Evolutionary conservation across 2,113 vertebrate genomes (phyloP), one percentile per base, ranked within the genome.

Genomic region (Callithrix jacchus): DNA sequence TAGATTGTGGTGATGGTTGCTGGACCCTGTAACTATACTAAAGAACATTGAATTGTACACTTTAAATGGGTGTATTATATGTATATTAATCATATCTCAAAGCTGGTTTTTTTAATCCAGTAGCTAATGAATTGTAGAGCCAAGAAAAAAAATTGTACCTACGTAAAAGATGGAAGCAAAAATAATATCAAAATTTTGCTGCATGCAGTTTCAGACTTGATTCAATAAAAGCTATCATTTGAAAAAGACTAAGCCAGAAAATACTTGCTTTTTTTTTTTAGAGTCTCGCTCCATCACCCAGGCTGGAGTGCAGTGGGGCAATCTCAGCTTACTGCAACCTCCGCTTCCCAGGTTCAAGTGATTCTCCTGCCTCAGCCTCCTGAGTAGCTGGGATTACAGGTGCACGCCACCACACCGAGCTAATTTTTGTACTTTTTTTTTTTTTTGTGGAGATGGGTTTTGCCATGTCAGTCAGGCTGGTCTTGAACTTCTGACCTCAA

Each of bases 171-270:
- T 61, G 87, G 83, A 85, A 79, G 84, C 90, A 58, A 94, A 91
- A 85, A 77, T 18, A 49, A 40, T 77, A 93, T 77, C 87, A 83
- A 64, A 94, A 76, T 14, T 81, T 80, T 45, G 37, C 64, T 74
- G 30, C 64, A 27, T 80, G 21, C 20, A 37, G 17, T 73, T 94
- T 90, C 27, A 77, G 80, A 83, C 37, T 77, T 87, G 52, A 93
- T 87, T 83, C 52, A 64, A 42, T 89, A 32, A 89, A 95, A 73
- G 35, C 70, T 52, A 87, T 82, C 42, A 82, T 73, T 91, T 96
- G 68, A 94, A 96, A 79, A 94, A 95, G 94, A 71, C 80, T 54
- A 87, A 93, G 82, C 74, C 87, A 92, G 88, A 79, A 97, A 96
- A 85, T 95, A 87, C 79, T 97, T 68, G 71, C 54, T 77, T 79